These are phyloP conservation scores for Daboia siamensis DNA, from an alignment of 2,113 vertebrate genomes.

Conservation along the genomic window DNA sequence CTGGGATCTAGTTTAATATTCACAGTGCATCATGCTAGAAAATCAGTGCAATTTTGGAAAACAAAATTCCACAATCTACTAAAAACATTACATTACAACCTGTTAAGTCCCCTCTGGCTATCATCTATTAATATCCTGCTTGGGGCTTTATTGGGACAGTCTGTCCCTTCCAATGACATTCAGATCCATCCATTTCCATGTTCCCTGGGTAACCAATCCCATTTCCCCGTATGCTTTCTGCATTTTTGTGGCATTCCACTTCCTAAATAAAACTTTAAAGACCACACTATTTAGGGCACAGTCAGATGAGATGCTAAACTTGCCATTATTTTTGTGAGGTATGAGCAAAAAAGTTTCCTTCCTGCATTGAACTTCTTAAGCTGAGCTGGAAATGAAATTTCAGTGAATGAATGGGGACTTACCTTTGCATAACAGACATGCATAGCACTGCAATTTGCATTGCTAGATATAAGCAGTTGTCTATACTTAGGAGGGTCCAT, in stretches of 20 bases:
- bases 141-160: slow-evolving; percentile 44
- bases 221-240: slow-evolving; percentile 43
- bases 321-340: neutral
- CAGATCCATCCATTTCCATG: slow-evolving; percentile 43
- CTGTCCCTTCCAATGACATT: slow-evolving; percentile 51
- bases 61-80: neutral
- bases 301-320: neutral
- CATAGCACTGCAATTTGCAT: neutral
- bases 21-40: neutral
- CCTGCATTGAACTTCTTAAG: neutral
- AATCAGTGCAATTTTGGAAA: neutral
- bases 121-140: slow-evolving; percentile 50
- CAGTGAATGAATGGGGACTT: neutral
- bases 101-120: neutral
- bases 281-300: slow-evolving; percentile 39
- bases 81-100: slow-evolving; percentile 2
- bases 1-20: neutral
- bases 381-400: neutral
- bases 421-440: neutral
- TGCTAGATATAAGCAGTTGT: neutral
- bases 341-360: neutral
- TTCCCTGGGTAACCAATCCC: slow-evolving; percentile 58
- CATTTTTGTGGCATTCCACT: slow-evolving; percentile 55
- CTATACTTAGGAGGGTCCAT: neutral
- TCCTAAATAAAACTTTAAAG: slow-evolving; percentile 53